Evolutionary conservation across 2,888 invertebrate species (phyloP), one percentile per base, ranked within the genome.

Genomic region (Eristalis pertinax): DNA sequence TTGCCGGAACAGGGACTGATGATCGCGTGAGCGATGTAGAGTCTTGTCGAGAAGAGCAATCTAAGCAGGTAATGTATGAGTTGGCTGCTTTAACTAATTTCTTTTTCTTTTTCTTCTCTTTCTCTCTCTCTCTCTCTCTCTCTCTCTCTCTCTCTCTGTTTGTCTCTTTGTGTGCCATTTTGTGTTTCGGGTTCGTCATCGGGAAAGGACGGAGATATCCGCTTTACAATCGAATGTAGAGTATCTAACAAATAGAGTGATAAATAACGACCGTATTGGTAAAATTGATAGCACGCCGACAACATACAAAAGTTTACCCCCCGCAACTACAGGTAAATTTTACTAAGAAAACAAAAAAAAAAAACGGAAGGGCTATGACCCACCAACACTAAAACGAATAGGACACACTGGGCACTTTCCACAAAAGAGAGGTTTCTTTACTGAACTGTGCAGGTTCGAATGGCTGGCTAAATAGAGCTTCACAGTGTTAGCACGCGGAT

Each of bases 201-300:
- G 26, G 60, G 11, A 15, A 75, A 93, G 93, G 91, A 92, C 92
- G 92, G 93, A 93, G 91, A 92, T 93, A 92, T 92, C 92, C 84
- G 91, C 92, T 90, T 90, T 93, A 89, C 93, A 93, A 90, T 92
- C 93, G 89, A 93, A 93, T 91, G 92, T 93, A 92, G 93, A 93
- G 89, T 93, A 92, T 91, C 91, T 93, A 89, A 92, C 92, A 41
- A 93, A 91, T 91, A 92, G 92, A 89, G 92, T 93, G 90, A 91
- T 92, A 82, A 92, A 90, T 90, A 93, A 90, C 89, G 92, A 93
- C 89, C 92, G 92, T 86, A 90, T 92, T 90, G 91, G 90, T 89
- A 92, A 92, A 91, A 90, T 92, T 90, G 92, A 92, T 82, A 91
- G 90, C 88, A 90, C 90, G 69, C 91, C 91, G 74, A 90, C 90